Evolutionary conservation across 2,888 invertebrate species (phyloP).

Genomic region (Brachyopa scutellaris): DNA sequence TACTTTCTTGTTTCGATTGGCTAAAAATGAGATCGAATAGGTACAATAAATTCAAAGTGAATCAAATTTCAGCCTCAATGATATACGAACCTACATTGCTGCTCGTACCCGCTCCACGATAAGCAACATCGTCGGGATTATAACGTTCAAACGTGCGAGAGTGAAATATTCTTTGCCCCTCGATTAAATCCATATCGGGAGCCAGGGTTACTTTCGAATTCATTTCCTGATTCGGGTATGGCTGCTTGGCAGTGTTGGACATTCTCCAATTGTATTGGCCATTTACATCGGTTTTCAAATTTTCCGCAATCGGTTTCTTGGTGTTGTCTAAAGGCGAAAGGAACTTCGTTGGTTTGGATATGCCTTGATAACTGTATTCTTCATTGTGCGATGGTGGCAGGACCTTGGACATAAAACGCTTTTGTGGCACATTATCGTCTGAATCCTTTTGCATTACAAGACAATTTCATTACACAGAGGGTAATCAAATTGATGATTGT

Average conservation of each 20-base stretch:
- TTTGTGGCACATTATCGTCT: constrained; percentile 67
- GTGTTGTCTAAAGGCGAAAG: constrained; percentile 29
- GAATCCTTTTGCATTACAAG: constrained; percentile 71
- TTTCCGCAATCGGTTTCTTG: constrained; percentile 10
- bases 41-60: background rate
- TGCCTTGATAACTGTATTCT: constrained; percentile 5
- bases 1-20: constrained; percentile 53
- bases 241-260: constrained; percentile 11
- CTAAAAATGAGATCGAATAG: constrained; percentile 10
- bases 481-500: background rate
- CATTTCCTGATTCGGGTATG: constrained; percentile 4
- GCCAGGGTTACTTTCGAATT: background rate
- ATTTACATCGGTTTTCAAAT: constrained; percentile 39
- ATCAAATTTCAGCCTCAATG: background rate
- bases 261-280: constrained; percentile 46
- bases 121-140: constrained; percentile 43
- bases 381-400: constrained; percentile 29
- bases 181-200: constrained; percentile 15
- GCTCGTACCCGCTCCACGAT: constrained; percentile 29
- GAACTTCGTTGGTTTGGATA: constrained; percentile 22
- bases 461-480: constrained; percentile 22
- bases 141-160: constrained; percentile 60
- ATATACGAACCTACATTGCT: constrained; percentile 33
- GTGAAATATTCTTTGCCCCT: constrained; percentile 35
- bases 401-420: constrained; percentile 41